Evolutionary conservation across 2,113 vertebrate genomes (phyloP).

Genomic region (Madoqua kirkii): DNA sequence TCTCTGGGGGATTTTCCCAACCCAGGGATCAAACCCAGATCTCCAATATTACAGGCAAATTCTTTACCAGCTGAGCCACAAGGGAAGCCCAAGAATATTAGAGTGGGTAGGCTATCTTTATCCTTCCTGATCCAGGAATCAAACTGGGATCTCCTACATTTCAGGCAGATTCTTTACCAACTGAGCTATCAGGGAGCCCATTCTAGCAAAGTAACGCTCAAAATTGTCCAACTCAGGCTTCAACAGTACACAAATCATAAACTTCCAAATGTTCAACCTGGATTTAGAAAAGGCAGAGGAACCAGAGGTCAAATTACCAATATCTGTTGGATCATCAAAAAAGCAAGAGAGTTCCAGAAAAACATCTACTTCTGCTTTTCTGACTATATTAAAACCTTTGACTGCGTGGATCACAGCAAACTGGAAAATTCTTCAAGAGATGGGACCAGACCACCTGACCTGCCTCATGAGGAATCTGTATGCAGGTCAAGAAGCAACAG

Average conservation of each 20-base stretch:
- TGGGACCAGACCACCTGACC: background rate
- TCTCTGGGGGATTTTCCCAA: background rate
- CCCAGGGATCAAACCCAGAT: background rate
- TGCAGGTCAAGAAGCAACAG: background rate
- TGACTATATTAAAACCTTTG: background rate
- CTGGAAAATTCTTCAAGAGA: background rate
- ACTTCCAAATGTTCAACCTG: background rate
- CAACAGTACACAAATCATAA: background rate
- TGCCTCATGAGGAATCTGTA: background rate
- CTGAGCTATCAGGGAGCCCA: background rate
- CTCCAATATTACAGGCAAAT: rapidly evolving
- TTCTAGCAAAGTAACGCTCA: background rate
- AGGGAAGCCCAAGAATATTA: background rate
- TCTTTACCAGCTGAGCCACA: background rate
- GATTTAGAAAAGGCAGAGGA: background rate
- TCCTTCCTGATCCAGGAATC: background rate
- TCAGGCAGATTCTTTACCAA: background rate
- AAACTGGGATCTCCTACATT: background rate
- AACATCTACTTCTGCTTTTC: background rate
- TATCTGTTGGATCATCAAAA: background rate
- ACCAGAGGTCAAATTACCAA: background rate
- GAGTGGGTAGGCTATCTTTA: background rate
- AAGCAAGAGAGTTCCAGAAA: background rate
- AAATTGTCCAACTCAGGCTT: background rate
- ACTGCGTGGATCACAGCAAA: background rate